phyloP scores from a whole-genome alignment of 2,888 invertebrate genomes.

The Nymphalis urticae region DNA sequence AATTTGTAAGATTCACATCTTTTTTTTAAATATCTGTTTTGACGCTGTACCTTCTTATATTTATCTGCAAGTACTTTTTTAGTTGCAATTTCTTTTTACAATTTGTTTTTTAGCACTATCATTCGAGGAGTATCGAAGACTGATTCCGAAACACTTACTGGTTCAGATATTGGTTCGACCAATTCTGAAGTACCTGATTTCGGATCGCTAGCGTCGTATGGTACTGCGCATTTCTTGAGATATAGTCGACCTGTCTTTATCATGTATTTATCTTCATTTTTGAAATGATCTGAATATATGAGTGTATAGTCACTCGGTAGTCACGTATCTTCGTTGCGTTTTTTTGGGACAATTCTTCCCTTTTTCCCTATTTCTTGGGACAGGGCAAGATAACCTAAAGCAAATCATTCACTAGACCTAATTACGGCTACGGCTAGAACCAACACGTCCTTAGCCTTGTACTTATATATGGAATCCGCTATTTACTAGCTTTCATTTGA shows the following conservation, averaged over 20 bases:
- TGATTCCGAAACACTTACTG: neutral
- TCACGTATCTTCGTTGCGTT: neutral
- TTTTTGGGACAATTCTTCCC: neutral
- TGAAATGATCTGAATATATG: neutral
- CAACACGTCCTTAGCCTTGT: no score
- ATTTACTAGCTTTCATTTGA: no score
- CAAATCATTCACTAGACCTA: neutral
- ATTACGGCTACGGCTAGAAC: no score
- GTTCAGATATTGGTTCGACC: neutral
- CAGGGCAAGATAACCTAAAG: neutral
- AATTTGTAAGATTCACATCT: constrained; percentile 1
- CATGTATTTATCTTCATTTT: neutral
- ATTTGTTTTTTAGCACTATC: neutral
- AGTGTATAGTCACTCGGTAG: neutral
- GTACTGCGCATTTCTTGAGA: no score
- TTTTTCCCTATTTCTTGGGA: neutral
- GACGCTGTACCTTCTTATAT: neutral
- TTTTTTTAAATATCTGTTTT: constrained; percentile 1
- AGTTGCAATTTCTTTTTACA: neutral
- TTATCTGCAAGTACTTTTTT: neutral
- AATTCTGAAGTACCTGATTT: no score
- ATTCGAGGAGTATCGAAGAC: neutral
- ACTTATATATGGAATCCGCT: no score
- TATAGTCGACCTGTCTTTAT: no score
- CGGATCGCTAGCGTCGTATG: no score